Evolutionary conservation across 2,797 vertebrate species (phyloP).

Genomic region (Huso huso): DNA sequence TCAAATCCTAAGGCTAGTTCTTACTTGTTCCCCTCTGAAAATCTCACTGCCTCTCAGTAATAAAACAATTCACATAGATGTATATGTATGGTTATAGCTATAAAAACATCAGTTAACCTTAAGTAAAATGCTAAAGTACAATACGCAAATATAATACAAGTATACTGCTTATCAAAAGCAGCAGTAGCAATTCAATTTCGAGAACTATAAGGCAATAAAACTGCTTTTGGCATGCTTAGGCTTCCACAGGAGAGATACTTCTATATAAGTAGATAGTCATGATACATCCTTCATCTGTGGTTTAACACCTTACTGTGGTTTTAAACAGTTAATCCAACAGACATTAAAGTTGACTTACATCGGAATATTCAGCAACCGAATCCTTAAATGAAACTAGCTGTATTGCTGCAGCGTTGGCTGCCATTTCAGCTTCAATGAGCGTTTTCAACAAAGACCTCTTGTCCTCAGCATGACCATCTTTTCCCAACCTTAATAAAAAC

Average conservation of each 20-base stretch:
- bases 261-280: too few species aligned
- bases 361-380: slow-evolving; percentile 45
- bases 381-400: slow-evolving; percentile 66
- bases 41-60: too few species aligned
- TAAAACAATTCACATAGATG: background rate
- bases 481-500: slow-evolving; percentile 30
- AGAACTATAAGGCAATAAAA: background rate
- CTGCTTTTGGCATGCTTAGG: background rate
- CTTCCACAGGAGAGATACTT: too few species aligned
- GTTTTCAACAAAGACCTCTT: slow-evolving; percentile 43
- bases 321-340: background rate
- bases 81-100: background rate
- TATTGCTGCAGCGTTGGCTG: slow-evolving; percentile 53
- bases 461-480: slow-evolving; percentile 16
- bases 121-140: background rate
- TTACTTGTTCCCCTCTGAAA: too few species aligned
- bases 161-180: too few species aligned
- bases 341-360: slow-evolving; percentile 40
- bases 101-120: background rate
- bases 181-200: background rate
- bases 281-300: too few species aligned
- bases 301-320: too few species aligned
- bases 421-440: slow-evolving; percentile 56
- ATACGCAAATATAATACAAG: background rate
- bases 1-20: too few species aligned